Base-by-base conservation (phyloP, 1,140 invertebrate species). In the Brachionus plicatilis region DNA sequence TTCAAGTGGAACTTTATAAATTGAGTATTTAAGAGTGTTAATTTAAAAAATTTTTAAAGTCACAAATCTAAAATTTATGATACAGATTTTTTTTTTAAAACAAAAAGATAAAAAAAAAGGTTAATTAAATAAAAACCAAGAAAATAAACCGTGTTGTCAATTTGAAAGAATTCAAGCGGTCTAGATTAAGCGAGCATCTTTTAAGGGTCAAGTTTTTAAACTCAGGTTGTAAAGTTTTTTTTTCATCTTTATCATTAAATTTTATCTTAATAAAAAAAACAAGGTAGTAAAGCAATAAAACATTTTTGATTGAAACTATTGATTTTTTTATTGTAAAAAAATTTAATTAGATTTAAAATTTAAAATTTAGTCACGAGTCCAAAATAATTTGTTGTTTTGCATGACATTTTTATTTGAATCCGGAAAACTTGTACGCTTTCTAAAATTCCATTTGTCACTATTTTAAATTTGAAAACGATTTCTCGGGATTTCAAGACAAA, bases 1-100 rank as follows among this genome's bases (percentile, higher is more conserved):
- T 72, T 72, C 68, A 72, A 72, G 68, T 72, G 41, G 37, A 72
- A 72, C 68, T 72, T 72, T 17, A 43, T 20, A 41, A 72, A 72
- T 72, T 14, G n/a, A 72, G 68, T 72, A 72, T 72, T 72, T 72
- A 72, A 72, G 68, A 29, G 27, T 33, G 66, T 41, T 41, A 41
- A 72, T 72, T 68, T 68, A 37, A 1, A 68, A 68, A 68, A 14
- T 0, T 14, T 3, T 12, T 12, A n/a, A 47, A 47, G 45, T 47
- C 45, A 47, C 1, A 29, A 68, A 68, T 33, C 33, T 41, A n/a
- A 2, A n/a, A n/a, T 43, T 60, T 17, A 8, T 20, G 53, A 60
- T 60, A 27, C 8, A 3, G 7, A 56, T 27, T 60, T 60, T 60
- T 4, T 56, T 17, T n/a, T 56, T 56, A 20, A 20, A 4, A 53